phyloP scores from a whole-genome alignment of 2,113 vertebrate genomes.

The Prionailurus viverrinus region DNA sequence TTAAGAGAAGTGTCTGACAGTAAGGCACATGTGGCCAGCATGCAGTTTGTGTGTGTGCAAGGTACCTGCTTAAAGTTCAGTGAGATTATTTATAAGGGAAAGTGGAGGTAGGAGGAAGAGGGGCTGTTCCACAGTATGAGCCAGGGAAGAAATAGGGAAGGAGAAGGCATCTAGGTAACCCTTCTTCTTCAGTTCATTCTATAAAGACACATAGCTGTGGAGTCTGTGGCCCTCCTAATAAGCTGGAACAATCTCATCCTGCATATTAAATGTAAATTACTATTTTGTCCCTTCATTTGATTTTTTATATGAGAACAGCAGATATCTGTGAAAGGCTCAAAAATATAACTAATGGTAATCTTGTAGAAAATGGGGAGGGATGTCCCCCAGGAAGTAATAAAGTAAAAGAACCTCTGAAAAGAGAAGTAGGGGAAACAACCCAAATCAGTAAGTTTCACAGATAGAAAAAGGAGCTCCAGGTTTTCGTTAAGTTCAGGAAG shows the following conservation, averaged over 20 bases:
- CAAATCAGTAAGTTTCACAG: conserved; percentile 20
- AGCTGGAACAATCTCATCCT: background rate
- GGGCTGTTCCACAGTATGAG: background rate
- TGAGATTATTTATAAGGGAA: background rate
- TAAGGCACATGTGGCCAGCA: background rate
- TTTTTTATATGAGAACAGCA: background rate
- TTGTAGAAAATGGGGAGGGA: background rate
- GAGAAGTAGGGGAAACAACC: background rate
- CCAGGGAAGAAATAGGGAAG: background rate
- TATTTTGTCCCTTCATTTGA: background rate
- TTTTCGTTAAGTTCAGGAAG: background rate
- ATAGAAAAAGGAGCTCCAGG: background rate
- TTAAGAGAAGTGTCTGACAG: background rate
- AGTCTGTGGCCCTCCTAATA: background rate
- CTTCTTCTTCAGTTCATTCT: background rate
- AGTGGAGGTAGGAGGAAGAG: background rate
- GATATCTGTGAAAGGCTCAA: background rate
- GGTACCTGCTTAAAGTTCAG: background rate
- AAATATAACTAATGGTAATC: background rate
- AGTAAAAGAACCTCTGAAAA: background rate
- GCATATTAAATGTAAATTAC: background rate
- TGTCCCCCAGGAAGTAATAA: background rate
- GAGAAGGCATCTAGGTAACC: background rate
- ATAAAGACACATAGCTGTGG: background rate
- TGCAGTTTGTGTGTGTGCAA: background rate